Conservation (phyloP, 92 coral and sea anemone species). For the Anthopleura xanthogrammica region DNA sequence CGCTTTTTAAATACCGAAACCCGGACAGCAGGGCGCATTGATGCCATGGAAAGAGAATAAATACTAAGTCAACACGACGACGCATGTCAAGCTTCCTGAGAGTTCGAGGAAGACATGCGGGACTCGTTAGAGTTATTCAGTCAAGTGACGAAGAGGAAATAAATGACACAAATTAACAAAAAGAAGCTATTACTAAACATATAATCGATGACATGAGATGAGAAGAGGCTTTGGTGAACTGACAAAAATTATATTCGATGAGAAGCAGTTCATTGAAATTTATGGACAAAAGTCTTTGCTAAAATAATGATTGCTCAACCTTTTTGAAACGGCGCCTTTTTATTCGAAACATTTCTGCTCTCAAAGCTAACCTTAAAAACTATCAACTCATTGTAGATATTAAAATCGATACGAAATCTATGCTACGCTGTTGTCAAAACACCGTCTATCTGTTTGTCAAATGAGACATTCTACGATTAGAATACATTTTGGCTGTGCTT, state of each 20-base stretch:
- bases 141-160: conserved; percentile 10
- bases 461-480: background rate
- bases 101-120: background rate
- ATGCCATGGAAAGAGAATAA: background rate
- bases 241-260: background rate
- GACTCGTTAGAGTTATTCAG: conserved; percentile 4
- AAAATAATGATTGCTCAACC: too few relatives aligned
- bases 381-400: background rate
- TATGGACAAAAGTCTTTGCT: too few relatives aligned
- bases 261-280: background rate
- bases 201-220: background rate
- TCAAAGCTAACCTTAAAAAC: background rate
- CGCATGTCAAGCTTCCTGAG: background rate
- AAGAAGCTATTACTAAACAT: background rate
- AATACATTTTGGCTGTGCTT: background rate
- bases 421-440: background rate
- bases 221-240: background rate
- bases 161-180: background rate
- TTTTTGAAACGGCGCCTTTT: too few relatives aligned
- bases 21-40: background rate
- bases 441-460: background rate
- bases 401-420: background rate
- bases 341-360: background rate
- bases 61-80: background rate
- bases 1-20: conserved; percentile 12